phyloP scores from a whole-genome alignment of 2,888 invertebrate species.

The Spisula solida region DNA sequence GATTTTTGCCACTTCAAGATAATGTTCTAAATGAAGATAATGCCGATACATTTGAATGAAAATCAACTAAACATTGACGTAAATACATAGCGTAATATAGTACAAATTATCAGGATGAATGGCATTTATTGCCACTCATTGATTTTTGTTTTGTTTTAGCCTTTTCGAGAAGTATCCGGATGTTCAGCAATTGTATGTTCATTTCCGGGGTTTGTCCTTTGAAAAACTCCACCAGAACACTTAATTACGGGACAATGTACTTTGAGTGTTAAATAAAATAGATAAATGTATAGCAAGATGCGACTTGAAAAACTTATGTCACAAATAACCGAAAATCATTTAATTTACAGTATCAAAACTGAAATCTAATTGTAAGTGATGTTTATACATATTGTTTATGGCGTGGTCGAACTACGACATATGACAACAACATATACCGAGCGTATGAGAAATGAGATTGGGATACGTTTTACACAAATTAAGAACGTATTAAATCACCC shows the following conservation, averaged over 20 bases:
- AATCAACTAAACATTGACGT: too few relatives aligned
- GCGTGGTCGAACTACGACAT: too few relatives aligned
- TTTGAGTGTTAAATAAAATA: slow-evolving; percentile 89
- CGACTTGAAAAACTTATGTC: slow-evolving; percentile 87
- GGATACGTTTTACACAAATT: too few relatives aligned
- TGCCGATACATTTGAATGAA: too few relatives aligned
- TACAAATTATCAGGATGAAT: too few relatives aligned
- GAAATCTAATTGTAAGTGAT: slow-evolving; percentile 89
- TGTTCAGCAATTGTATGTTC: slow-evolving; percentile 89
- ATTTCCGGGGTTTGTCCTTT: slow-evolving; percentile 88
- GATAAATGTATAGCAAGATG: slow-evolving; percentile 89
- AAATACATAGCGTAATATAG: too few relatives aligned
- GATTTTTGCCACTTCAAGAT: too few relatives aligned
- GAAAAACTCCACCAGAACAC: slow-evolving; percentile 88
- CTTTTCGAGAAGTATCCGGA: slow-evolving; percentile 88
- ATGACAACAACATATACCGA: too few relatives aligned
- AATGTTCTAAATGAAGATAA: too few relatives aligned
- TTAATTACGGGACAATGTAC: slow-evolving; percentile 88
- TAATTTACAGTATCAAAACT: slow-evolving; percentile 88
- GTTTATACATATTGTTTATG: background rate
- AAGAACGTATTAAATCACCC: too few relatives aligned
- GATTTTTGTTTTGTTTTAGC: slow-evolving; percentile 39
- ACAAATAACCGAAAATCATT: slow-evolving; percentile 89
- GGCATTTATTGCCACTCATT: too few relatives aligned
- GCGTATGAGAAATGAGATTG: too few relatives aligned